Evolutionary conservation across 2,888 invertebrate species (phyloP).

Genomic region (Nymphalis c-album): DNA sequence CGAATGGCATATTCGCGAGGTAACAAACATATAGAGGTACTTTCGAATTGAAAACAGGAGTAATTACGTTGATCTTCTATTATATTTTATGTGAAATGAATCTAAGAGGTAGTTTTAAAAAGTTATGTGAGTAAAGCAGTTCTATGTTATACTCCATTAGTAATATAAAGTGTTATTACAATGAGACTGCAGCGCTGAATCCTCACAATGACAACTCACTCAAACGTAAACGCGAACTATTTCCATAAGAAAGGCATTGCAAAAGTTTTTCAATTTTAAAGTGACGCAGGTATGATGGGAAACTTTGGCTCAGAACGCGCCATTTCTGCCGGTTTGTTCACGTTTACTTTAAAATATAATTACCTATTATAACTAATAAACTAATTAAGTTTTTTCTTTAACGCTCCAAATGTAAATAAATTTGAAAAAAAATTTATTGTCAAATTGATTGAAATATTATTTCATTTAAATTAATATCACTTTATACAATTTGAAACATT

Average conservation of each 20-base stretch:
- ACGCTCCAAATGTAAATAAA: too few relatives aligned
- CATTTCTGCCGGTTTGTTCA: slow-evolving; percentile 38
- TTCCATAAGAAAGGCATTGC: slow-evolving; percentile 80
- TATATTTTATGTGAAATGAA: not conserved
- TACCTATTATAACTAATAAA: not conserved
- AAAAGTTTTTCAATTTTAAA: slow-evolving; percentile 81
- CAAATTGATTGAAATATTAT: too few relatives aligned
- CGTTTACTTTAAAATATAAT: slow-evolving; percentile 23
- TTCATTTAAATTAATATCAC: too few relatives aligned
- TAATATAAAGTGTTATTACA: slow-evolving; percentile 57
- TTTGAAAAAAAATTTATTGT: too few relatives aligned
- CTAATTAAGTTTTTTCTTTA: not conserved
- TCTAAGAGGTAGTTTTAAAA: slow-evolving; percentile 11
- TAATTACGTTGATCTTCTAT: not conserved
- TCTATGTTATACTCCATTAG: slow-evolving; percentile 34
- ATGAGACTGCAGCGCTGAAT: slow-evolving; percentile 66
- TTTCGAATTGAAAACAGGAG: not conserved
- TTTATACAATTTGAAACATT: too few relatives aligned
- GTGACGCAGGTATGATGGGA: slow-evolving; percentile 79
- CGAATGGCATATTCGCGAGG: too few relatives aligned
- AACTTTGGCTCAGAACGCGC: slow-evolving; percentile 72
- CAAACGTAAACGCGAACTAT: slow-evolving; percentile 78
- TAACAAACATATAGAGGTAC: too few relatives aligned
- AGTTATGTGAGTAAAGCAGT: slow-evolving; percentile 23
- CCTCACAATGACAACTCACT: slow-evolving; percentile 78